Conservation (phyloP, 2,113 vertebrate species). For the Periophthalmus modestus region DNA sequence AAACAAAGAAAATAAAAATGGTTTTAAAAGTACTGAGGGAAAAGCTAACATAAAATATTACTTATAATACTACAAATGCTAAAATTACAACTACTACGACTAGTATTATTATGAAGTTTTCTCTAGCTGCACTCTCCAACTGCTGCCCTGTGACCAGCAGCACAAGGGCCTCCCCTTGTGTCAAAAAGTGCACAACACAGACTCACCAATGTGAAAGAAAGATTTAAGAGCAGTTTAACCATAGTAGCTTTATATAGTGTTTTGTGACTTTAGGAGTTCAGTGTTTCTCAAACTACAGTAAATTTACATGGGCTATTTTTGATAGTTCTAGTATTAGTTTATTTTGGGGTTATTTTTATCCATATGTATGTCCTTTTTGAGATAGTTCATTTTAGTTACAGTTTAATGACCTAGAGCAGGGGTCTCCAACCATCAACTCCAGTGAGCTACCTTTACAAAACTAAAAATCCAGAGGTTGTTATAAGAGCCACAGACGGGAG, state of each 20-base stretch:
- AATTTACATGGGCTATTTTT: too few species aligned
- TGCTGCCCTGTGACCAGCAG: constrained; percentile 22
- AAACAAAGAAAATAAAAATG: not conserved
- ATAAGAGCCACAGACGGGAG: too few species aligned
- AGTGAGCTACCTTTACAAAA: too few species aligned
- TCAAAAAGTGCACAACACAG: constrained; percentile 9
- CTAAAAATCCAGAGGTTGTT: too few species aligned
- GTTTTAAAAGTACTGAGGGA: not conserved
- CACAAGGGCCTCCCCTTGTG: constrained; percentile 67
- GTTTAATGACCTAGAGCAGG: too few species aligned
- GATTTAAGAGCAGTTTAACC: not conserved
- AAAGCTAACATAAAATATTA: not conserved
- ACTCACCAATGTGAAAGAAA: not conserved
- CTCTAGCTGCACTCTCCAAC: not conserved
- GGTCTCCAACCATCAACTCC: too few species aligned
- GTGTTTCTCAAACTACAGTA: too few species aligned
- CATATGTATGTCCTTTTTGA: too few species aligned
- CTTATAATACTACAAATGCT: not conserved
- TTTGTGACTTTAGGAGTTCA: not conserved
- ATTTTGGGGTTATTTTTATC: too few species aligned
- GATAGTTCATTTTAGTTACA: too few species aligned
- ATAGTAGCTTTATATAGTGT: not conserved
- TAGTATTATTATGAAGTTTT: not conserved
- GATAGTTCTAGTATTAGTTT: too few species aligned
- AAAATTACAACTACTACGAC: not conserved